Evolutionary conservation across 2,888 invertebrate genomes (phyloP), one percentile per base, ranked within the genome.

Genomic region (Xanthorhoe spadicearia): DNA sequence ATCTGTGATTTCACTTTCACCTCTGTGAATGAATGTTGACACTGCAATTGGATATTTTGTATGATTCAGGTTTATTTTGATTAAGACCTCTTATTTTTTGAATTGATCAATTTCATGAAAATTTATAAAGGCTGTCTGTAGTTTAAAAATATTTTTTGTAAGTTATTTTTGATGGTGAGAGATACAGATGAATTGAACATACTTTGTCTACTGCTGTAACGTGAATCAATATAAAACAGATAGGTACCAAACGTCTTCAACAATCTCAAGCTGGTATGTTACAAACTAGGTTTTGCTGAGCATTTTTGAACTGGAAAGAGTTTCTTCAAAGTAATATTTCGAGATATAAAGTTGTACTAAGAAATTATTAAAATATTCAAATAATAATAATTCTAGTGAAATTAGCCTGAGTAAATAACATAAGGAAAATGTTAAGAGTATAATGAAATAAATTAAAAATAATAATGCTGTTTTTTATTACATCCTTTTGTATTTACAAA

Each of bases 361-460:
- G 86, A 89, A 87, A 89, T 88, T 87, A 89, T 86, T 88, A 85
- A 88, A 89, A 85, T 87, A 88, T 89, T 90, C 90, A 88, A 91
- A 90, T 90, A 74, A 74, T 74, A 74, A 90, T 87, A 88, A 89
- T 86, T 89, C 86, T 92, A 92, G 92, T 83, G 81, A 90, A 88
- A 61, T 87, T 92, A 92, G 92, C 80, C 87, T 84, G 90, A 90
- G 86, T 92, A 89, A 87, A 77, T 70, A 68, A 62, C 86, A 76
- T 90, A 91, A 91, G 78, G 85, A 87, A 85, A 86, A 92, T 93
- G 92, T 93, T 93, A 92, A 84, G 89, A 93, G 84, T 92, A 92
- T 90, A 90, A 91, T 90, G 82, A 90, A 92, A 86, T 90, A 89
- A 91, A 89, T 79, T 85, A 87, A 88, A 84, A 78, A 85, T 79